Evolutionary conservation across 1,140 invertebrate genomes (phyloP), one percentile per base, ranked within the genome.

Genomic region (Aphidius gifuensis): DNA sequence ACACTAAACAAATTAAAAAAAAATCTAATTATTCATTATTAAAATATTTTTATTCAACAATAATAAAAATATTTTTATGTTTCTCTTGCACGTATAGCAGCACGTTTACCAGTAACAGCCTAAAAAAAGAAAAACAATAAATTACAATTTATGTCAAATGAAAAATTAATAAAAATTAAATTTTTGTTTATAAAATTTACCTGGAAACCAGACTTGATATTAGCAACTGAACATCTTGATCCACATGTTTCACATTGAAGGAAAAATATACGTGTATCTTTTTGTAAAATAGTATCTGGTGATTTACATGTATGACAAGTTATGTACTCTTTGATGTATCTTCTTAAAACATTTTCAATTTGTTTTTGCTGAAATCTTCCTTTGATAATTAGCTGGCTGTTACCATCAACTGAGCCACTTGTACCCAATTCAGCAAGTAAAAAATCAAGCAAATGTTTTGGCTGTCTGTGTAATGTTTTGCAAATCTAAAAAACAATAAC

Each of bases 171-270:
- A 16, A 16, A 16, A 32, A 32, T 32, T 32, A 32, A 4, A 32
- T 32, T 32, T 32, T 32, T 16, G 16, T 32, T 32, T 32, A 32
- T 32, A 32, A 32, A 67, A 74, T 60, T 74, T 76, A 87, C 92
- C 87, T 99, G 97, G 89, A 99, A 99, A 86, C 98, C 97, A 82
- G 96, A 97, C 83, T 99, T 99, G 80, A 99, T 99, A 82, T 95
- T 98, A 71, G 96, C 93, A 40, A 99, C 98, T 58, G 97, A 99
- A 85, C 97, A 99, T 75, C 97, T 85, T 43, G 96, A 98, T 21
- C 97, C 96, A 84, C 98, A 99, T 1, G 93, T 95, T 84, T 99
- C 96, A 83, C 98, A 99, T 81, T 99, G 96, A 56, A 99, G 87
- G 86, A 99, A 99, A 85, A 98, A 99, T 58, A 99, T 86, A 73